Evolutionary conservation across 2,888 invertebrate genomes (phyloP).

Genomic region (Drosophila longiperda): DNA sequence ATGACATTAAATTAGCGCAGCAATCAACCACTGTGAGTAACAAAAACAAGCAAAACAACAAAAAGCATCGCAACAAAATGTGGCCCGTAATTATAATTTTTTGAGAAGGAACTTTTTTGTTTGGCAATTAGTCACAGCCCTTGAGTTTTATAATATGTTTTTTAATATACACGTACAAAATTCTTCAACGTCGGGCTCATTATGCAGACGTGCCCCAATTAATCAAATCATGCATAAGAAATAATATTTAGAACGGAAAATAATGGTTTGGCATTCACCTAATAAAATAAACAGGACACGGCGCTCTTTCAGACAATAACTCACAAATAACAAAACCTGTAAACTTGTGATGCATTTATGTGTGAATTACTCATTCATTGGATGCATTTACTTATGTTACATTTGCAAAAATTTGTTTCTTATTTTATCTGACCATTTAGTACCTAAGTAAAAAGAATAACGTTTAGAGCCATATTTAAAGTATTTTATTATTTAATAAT

Average conservation of each 20-base stretch:
- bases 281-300: conserved; percentile 60
- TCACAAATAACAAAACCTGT: conserved; percentile 35
- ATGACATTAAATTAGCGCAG: conserved; percentile 75
- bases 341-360: conserved; percentile 56
- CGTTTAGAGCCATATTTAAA: neutral
- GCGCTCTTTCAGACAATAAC: conserved; percentile 52
- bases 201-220: conserved; percentile 17
- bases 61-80: conserved; percentile 40
- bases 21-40: conserved; percentile 48
- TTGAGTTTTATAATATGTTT: conserved; percentile 56
- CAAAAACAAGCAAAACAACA: conserved; percentile 16
- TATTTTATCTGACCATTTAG: neutral
- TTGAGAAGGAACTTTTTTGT: conserved; percentile 35
- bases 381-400: conserved; percentile 6
- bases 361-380: neutral
- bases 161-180: conserved; percentile 18
- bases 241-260: conserved; percentile 43
- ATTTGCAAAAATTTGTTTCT: neutral
- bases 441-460: neutral
- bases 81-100: conserved; percentile 65
- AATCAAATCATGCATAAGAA: neutral
- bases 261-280: conserved; percentile 19
- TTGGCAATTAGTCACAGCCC: conserved; percentile 69
- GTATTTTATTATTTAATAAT: neutral
- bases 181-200: conserved; percentile 24